A percentile compares a stretch with the other conserved stretches of the same genome.
These are phyloP conservation scores for Drosophila fungiperda DNA, from an alignment of 2,888 invertebrate species.

Conservation along the genomic window DNA sequence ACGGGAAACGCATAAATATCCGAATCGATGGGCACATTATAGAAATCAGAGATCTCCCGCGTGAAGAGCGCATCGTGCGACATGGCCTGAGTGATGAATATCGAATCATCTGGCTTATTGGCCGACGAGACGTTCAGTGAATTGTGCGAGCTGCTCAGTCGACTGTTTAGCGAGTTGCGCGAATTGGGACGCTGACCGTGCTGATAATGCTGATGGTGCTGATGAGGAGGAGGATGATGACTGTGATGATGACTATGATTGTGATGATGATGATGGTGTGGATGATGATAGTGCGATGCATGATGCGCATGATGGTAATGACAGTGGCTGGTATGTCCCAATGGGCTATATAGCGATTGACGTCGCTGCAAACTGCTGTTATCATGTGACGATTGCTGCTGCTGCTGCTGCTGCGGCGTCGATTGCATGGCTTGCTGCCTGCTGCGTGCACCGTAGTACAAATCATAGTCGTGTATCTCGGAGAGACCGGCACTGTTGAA, in stretches of 20 bases:
- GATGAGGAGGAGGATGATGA: conserved; percentile 51
- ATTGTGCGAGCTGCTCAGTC: conserved; percentile 94
- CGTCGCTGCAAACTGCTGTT: conserved; percentile 73
- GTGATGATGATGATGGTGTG: conserved; percentile 36
- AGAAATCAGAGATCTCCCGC: conserved; percentile 93
- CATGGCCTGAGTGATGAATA: conserved; percentile 95
- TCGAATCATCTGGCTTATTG: conserved; percentile 93
- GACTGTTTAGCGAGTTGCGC: conserved; percentile 90
- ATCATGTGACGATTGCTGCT: conserved; percentile 28
- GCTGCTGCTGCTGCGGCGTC: conserved; percentile 1
- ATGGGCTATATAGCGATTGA: conserved; percentile 83
- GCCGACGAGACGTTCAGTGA: conserved; percentile 90
- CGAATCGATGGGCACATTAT: conserved; percentile 95
- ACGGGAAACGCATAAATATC: conserved; percentile 95
- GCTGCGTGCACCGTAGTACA: conserved; percentile 82
- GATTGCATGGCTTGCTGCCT: conserved; percentile 38
- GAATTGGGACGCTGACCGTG: conserved; percentile 89
- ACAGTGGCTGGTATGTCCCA: conserved; percentile 83
- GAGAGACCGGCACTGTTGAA: conserved; percentile 82
- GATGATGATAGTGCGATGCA: conserved; percentile 47
- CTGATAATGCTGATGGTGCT: conserved; percentile 62
- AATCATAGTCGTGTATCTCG: conserved; percentile 84
- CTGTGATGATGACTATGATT: conserved; percentile 51
- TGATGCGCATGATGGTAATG: conserved; percentile 60
- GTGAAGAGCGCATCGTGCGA: conserved; percentile 93